phyloP scores from a whole-genome alignment of 2,888 invertebrate species.

The Silvanus unidentatus region DNA sequence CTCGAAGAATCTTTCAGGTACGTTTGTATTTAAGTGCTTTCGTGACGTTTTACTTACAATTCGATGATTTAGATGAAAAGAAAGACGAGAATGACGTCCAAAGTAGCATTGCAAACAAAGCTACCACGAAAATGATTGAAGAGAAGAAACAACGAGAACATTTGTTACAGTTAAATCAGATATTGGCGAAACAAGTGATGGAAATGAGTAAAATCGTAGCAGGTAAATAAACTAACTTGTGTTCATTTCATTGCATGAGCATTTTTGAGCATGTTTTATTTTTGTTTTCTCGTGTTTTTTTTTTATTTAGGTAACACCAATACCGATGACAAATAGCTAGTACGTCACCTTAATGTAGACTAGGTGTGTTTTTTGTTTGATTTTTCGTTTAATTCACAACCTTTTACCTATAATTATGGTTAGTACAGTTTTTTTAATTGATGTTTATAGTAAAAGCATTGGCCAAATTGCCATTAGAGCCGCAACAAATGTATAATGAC shows the following conservation, averaged over 20 bases:
- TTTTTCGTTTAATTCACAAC: not conserved
- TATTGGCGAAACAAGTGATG: slow-evolving; percentile 88
- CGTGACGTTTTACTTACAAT: not conserved
- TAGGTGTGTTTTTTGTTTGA: slow-evolving; percentile 41
- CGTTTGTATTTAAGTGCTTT: slow-evolving; percentile 4
- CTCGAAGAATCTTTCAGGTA: slow-evolving; percentile 34
- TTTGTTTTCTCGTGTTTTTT: slow-evolving; percentile 28
- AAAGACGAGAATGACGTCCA: slow-evolving; percentile 28
- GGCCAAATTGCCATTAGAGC: slow-evolving; percentile 60
- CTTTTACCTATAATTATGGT: not conserved
- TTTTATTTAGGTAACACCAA: slow-evolving; percentile 43
- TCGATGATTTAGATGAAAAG: slow-evolving; percentile 27
- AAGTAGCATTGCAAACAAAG: slow-evolving; percentile 41
- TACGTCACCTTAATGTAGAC: slow-evolving; percentile 18
- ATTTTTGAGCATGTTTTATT: slow-evolving; percentile 14
- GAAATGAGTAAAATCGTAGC: slow-evolving; percentile 94
- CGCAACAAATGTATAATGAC: slow-evolving; percentile 49
- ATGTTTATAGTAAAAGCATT: slow-evolving; percentile 61
- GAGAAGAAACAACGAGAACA: slow-evolving; percentile 86
- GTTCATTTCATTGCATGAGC: slow-evolving; percentile 13
- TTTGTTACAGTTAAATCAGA: slow-evolving; percentile 83
- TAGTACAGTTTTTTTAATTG: not conserved
- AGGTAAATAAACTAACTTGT: slow-evolving; percentile 56
- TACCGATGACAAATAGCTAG: slow-evolving; percentile 34
- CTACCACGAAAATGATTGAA: slow-evolving; percentile 52